These are phyloP conservation scores for Hipposideros larvatus DNA, from an alignment of 2,797 vertebrate species.

Conservation along the genomic window DNA sequence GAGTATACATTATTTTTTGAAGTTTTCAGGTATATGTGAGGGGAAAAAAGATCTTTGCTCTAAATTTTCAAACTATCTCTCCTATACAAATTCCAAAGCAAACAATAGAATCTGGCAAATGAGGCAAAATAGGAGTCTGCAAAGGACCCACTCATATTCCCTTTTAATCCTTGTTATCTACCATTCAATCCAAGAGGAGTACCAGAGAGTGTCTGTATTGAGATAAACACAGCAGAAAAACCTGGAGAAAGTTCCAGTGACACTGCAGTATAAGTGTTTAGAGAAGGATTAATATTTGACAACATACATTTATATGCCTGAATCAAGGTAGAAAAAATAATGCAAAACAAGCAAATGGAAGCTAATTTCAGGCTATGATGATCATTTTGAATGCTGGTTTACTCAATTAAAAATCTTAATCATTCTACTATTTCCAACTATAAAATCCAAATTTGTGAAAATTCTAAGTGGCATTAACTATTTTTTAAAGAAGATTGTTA, in stretches of 20 bases:
- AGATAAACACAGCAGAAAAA: neutral
- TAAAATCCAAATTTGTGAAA: slow-evolving; percentile 7
- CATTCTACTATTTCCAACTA: neutral
- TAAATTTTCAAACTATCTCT: neutral
- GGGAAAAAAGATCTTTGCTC: neutral
- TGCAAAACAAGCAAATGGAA: neutral
- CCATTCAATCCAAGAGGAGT: neutral
- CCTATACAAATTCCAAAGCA: neutral
- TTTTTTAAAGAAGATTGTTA: slow-evolving; percentile 3
- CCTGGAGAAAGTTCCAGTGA: neutral
- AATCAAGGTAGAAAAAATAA: neutral
- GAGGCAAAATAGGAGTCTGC: neutral
- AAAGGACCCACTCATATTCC: neutral
- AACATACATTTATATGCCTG: neutral
- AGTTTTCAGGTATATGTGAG: neutral
- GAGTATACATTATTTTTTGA: slow-evolving; percentile 6
- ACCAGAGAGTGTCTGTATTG: neutral
- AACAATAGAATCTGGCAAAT: neutral
- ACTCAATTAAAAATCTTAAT: slow-evolving; percentile 42
- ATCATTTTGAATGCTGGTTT: neutral
- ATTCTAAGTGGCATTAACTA: neutral
- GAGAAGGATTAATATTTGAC: neutral
- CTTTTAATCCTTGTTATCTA: neutral
- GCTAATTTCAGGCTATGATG: neutral
- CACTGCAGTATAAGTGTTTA: neutral